Base-by-base conservation (phyloP, 2,888 invertebrate species). In the Lasioglossum morio region DNA sequence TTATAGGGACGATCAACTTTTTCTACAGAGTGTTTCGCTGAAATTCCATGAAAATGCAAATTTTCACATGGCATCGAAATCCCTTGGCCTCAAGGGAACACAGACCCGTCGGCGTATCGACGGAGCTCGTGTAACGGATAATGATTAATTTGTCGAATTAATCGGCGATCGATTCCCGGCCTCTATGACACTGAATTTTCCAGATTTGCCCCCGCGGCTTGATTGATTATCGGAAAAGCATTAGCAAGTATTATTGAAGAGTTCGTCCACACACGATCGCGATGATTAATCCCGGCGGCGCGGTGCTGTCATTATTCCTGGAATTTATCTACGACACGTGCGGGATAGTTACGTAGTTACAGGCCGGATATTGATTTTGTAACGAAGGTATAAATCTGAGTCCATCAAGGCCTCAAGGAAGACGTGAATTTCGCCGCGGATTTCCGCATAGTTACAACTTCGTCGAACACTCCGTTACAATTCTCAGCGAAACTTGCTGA, bases 161-260 rank as follows among this genome's bases (percentile, higher is more conserved):
- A 43, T 63, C 19, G 40, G 19, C 10, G 60, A 30, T 75, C 53
- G 27, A 72, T 72, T 30, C 40, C 14, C 72, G 72, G 46, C 43
- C 43, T 12, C n/a, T 4, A 43, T 30, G 43, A 72, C 43, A 30
- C 72, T 46, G n/a, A 72, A 72, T 72, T 27, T 60, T 19, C 12
- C n/a, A 72, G 43, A 72, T 72, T 72, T 19, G 23, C 37, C 46
- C n/a, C 4, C 27, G 46, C 43, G 46, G 43, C 72, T 27, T 46
- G 72, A 46, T 46, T 27, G 46, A 72, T 72, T 72, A 72, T 72
- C 16, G 72, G 72, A 30, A 72, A 30, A 30, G 30, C 46, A 72
- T 72, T 46, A 46, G 27, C 72, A 46, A 72, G 72, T 72, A 72
- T 46, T 72, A 46, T 72, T 30, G 72, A 72, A 46, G 27, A 16